Evolutionary conservation across 2,113 vertebrate genomes (phyloP).

Genomic region (Redunca redunca): DNA sequence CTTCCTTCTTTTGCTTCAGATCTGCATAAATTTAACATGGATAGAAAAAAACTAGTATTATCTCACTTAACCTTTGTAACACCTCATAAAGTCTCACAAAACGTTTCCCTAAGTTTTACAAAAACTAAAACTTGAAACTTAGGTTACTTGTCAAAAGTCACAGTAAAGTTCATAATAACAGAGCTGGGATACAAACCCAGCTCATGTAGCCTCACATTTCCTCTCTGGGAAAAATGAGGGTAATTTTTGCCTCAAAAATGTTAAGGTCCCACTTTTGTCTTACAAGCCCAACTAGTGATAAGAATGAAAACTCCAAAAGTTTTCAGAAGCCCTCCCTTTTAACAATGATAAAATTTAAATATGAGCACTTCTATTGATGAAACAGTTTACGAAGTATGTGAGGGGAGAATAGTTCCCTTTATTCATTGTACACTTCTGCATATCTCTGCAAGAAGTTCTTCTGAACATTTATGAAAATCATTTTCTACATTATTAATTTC

Average conservation of each 20-base stretch:
- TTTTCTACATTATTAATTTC: slow-evolving; percentile 64
- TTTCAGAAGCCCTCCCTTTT: slow-evolving; percentile 15
- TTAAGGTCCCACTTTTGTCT: not conserved
- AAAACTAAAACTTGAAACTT: not conserved
- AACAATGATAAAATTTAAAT: slow-evolving; percentile 3
- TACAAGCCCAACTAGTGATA: not conserved
- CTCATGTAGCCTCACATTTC: not conserved
- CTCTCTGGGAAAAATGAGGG: not conserved
- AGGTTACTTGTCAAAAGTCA: not conserved
- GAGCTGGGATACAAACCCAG: not conserved
- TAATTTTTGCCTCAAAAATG: not conserved
- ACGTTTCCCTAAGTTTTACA: not conserved
- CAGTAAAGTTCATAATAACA: not conserved
- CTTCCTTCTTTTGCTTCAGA: not conserved
- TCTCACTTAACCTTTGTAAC: not conserved
- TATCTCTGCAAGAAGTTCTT: slow-evolving; percentile 21
- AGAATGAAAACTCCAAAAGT: not conserved
- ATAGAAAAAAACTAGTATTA: not conserved
- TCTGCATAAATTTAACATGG: not conserved
- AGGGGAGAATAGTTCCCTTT: slow-evolving; percentile 32
- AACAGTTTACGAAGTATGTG: not conserved
- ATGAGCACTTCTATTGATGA: not conserved
- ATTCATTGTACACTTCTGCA: slow-evolving; percentile 21
- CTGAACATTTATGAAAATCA: slow-evolving; percentile 57
- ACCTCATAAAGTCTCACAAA: not conserved